Base-by-base conservation (phyloP, 2,797 vertebrate genomes). In the Hydrolagus colliei region DNA sequence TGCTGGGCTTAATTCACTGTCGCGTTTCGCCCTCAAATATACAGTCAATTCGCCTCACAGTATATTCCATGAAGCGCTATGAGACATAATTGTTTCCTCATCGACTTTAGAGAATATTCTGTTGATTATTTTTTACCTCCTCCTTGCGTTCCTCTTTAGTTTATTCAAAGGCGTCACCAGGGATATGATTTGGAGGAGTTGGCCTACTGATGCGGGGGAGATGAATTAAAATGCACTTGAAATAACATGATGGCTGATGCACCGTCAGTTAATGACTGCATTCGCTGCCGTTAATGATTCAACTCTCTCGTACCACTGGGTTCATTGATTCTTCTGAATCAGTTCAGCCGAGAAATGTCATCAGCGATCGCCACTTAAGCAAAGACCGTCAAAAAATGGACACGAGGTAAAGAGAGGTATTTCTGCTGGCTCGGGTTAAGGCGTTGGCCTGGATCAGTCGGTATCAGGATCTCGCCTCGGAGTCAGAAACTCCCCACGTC, bases 151-250 rank as follows among this genome's bases (percentile, higher is more conserved):
- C 6, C 41, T 52, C 32, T 12, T 41, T 4, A 12, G 32, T 71
- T 63, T 41, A n/a, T 32, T 20, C 20, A 27, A 9, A 11, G 27
- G 68, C 32, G 2, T 16, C 35, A 6, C 74, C 41, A 13, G 27
- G 79, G 27, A n/a, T 32, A 71, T 35, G 2, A 41, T 11, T 71
- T 52, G 65, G 27, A 84, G 32, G 65, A 52, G 79, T 84, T 71
- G 14, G 32, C 12, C 9, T 18, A 84, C 32, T 52, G 16, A 9
- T 52, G 32, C 71, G 22, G 41, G 18, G 8, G 16, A n/a, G 32
- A 84, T 84, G 65, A 52, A 41, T 84, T 27, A 84, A n/a, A 1
- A 20, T 67, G 6, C 65, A 84, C 62, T 68, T 84, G 65, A 84
- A 10, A 18, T 82, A 67, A 16, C 7, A 82, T 18, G 71, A 67